Base-by-base conservation (phyloP, 2,113 vertebrate species). In the Hassar affinis region DNA sequence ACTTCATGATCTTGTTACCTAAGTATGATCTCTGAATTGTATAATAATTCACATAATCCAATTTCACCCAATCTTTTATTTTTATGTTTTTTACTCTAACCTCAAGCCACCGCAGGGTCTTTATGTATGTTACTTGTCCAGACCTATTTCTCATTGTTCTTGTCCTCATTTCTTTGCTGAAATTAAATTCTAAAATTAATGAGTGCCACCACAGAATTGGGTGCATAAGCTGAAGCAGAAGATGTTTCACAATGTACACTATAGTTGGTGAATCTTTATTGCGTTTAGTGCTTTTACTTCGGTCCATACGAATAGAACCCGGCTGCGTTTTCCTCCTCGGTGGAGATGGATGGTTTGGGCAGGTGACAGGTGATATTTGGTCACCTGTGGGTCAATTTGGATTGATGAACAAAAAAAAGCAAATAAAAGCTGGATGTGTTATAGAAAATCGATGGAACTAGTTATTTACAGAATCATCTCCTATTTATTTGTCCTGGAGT, bases 141-240 rank as follows among this genome's bases (percentile, higher is more conserved):
- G 78, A 76, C 84, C 77, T 64, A 77, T 88, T 91, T 91, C 88
- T 90, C 89, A 86, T 90, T 92, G 85, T 77, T 78, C 78, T 87
- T 90, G 92, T 92, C 91, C 91, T 92, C 91, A 85, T 92, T 91
- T 91, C 88, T 90, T 88, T 86, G 89, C 88, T 90, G 85, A 92
- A 92, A 94, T 93, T 92, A 90, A 92, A 93, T 91, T 86, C 90
- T 89, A 90, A 87, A 92, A 92, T 93, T 92, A 92, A 93, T 90
- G 89, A 90, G 84, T 62, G 88, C 91, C 88, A 89, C 69, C 77
- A 84, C 88, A 80, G 84, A 71, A 80, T 72, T 9, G 72, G 25
- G 69, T 49, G 64, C 79, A 35, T 87, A 56, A 56, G 78, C 66
- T 9, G 11, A 25, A 83, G 76, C 42, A 62, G 57, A 72, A 72